A percentile compares a stretch with the other conserved stretches of the same genome.
Conservation (phyloP, 2,113 vertebrate species). For the Eleginops maclovinus region DNA sequence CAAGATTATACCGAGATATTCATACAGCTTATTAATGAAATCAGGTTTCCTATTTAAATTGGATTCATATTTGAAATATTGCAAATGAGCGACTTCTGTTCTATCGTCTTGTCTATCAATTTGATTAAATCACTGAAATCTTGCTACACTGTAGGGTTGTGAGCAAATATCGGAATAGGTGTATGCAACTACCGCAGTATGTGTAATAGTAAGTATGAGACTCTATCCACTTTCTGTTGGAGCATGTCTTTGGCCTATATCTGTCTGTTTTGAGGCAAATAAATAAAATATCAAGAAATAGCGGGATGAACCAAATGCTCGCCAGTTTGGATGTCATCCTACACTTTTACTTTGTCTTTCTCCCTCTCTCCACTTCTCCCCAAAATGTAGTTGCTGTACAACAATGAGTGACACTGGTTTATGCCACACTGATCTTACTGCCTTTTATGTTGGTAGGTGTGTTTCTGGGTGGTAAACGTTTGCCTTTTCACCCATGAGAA, state of each 20-base stretch:
- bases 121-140: no score
- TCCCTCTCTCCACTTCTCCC: neutral
- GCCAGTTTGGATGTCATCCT: neutral
- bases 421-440: slow-evolving; percentile 16
- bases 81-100: no score
- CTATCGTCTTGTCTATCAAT: no score
- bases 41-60: no score
- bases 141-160: no score
- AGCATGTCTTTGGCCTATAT: neutral
- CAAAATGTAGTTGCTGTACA: neutral
- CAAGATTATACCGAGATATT: no score
- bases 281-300: neutral
- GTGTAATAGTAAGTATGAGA: neutral
- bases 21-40: no score
- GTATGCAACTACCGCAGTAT: no score
- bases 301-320: neutral
- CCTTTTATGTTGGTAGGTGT: neutral
- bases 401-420: slow-evolving; percentile 17
- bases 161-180: no score
- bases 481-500: slow-evolving; percentile 19
- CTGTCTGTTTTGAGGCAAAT: neutral
- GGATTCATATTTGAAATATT: no score
- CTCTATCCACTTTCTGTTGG: neutral
- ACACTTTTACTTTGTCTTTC: neutral
- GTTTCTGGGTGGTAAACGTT: slow-evolving; percentile 2